Conservation (phyloP, 2,113 vertebrate species). For the Bostrychus sinensis region DNA sequence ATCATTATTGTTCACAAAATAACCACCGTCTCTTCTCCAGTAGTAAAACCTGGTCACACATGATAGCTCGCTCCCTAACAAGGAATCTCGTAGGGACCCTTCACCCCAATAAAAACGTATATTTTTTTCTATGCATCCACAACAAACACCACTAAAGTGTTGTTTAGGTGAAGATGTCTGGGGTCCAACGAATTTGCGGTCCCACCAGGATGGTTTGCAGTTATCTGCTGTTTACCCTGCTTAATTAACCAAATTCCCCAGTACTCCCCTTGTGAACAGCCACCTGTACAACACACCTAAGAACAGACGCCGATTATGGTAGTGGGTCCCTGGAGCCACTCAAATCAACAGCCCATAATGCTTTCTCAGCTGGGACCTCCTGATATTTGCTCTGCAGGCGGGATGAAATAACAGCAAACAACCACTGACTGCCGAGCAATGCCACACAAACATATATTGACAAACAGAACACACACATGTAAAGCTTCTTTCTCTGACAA, state of each 20-base stretch:
- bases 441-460: constrained; percentile 18
- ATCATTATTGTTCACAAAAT: constrained; percentile 55
- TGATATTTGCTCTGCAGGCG: constrained; percentile 69
- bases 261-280: constrained; percentile 50
- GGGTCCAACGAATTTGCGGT: constrained; percentile 40
- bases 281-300: constrained; percentile 77
- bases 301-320: constrained; percentile 70
- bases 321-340: constrained; percentile 53
- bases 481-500: constrained; percentile 21
- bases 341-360: constrained; percentile 72
- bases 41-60: constrained; percentile 45
- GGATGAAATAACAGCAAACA: constrained; percentile 68
- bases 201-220: constrained; percentile 65
- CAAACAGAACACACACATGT: constrained; percentile 5
- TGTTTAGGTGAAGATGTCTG: constrained; percentile 30
- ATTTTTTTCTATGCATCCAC: constrained; percentile 18
- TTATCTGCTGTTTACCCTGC: constrained; percentile 75
- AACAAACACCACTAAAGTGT: constrained; percentile 5
- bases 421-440: constrained; percentile 47
- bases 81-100: constrained; percentile 42
- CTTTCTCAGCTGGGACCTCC: constrained; percentile 65
- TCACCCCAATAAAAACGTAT: constrained; percentile 32
- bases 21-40: constrained; percentile 42
- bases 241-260: constrained; percentile 81
- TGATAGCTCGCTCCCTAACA: constrained; percentile 43